Base-by-base conservation (phyloP, 2,888 invertebrate genomes). In the Parnassius smintheus region DNA sequence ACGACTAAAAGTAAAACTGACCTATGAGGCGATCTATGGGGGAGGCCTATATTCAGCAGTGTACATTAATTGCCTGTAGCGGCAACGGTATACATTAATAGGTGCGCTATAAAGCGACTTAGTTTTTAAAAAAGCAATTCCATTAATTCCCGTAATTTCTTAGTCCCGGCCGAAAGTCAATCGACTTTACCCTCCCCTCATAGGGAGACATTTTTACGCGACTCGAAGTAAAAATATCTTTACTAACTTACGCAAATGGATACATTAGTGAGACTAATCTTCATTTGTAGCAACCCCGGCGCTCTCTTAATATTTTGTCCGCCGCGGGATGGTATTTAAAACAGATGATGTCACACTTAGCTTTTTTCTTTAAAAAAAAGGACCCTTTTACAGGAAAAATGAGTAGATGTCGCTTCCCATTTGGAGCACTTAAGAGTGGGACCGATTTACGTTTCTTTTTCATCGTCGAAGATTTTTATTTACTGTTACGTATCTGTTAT, bases 251-350 rank as follows among this genome's bases (percentile, higher is more conserved):
- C 72, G 66, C 72, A 81, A 88, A 86, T 82, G 85, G 82, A 63
- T 61, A 82, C 88, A 89, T 89, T 88, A 88, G 82, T 72, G 55
- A 71, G 72, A 81, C 85, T 88, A 86, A 89, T 87, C 75, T 81
- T 74, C 79, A 80, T 86, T 86, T 86, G 82, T 85, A 77, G 76
- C 70, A 63, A 69, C 69, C 69, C 70, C 70, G 68, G 66, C 70
- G 72, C 76, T 78, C 79, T 75, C 70, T 76, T 73, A 69, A 77
- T 76, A 77, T 78, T 76, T 74, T 71, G 75, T 75, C 71, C 77
- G 74, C 25, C 35, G 13, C 46, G 49, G 55, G 59, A 35, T 41
- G 51, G 59, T 64, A 59, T 68, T 70, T 73, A 75, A 72, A 65
- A 63, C 65, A 56, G 66, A 67, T 72, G 75, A 81, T 85, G 86